Percentiles rank a stretch among this genome's conserved stretches.
These are phyloP conservation scores for Corythaeola cristata DNA, from an alignment of 2,113 vertebrate genomes.

Conservation along the genomic window DNA sequence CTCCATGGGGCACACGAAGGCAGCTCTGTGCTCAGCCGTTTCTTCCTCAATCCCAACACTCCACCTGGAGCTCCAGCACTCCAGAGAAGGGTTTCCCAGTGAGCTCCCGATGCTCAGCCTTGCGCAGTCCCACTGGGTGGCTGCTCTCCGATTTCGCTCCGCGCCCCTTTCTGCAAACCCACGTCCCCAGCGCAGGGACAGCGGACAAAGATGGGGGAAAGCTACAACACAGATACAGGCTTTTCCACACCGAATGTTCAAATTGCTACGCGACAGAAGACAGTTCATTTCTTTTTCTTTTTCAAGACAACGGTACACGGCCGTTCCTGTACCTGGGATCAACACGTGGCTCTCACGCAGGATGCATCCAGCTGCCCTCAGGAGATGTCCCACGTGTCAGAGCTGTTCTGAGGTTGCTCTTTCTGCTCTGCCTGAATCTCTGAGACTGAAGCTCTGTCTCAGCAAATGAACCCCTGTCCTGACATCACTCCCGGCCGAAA, in stretches of 20 bases:
- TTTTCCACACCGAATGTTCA: accelerated
- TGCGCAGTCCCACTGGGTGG: accelerated
- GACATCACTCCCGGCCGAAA: no score
- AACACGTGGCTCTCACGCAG: accelerated
- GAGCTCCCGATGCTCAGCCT: accelerated
- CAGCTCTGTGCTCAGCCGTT: not conserved
- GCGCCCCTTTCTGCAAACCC: no score
- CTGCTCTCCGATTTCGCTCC: not conserved
- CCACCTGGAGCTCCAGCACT: not conserved
- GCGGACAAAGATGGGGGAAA: not conserved
- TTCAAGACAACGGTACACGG: not conserved
- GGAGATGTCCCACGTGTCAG: accelerated
- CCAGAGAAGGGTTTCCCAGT: not conserved
- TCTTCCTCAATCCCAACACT: not conserved
- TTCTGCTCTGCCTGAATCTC: not conserved
- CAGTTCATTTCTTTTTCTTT: not conserved
- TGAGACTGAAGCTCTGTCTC: not conserved
- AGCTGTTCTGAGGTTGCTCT: not conserved
- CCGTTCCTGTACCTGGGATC: not conserved
- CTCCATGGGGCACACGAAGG: not conserved
- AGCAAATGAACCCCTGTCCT: not conserved
- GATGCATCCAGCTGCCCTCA: not conserved
- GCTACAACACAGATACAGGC: accelerated
- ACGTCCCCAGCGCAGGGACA: not conserved
- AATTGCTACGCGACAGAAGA: not conserved